phyloP scores from a whole-genome alignment of 2,888 invertebrate species.

The Tetranychus truncatus region DNA sequence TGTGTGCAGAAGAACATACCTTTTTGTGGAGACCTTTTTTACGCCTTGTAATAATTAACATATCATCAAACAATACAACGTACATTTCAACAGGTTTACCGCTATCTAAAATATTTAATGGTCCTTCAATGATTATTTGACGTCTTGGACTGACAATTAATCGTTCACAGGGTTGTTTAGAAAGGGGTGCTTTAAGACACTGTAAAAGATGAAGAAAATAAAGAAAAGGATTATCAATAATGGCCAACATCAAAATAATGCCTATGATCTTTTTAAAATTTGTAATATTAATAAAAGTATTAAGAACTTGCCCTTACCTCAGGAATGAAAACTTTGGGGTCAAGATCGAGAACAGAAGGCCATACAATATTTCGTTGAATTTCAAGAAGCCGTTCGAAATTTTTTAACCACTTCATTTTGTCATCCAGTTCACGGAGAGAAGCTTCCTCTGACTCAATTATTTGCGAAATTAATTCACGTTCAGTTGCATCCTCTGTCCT shows the following conservation, averaged over 20 bases:
- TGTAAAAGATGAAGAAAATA: slow-evolving; percentile 29
- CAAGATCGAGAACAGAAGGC: slow-evolving; percentile 43
- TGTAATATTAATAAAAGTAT: not conserved
- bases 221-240: not conserved
- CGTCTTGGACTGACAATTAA: slow-evolving; percentile 40
- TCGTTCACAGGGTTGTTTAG: slow-evolving; percentile 43
- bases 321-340: slow-evolving; percentile 41
- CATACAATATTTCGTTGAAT: slow-evolving; percentile 44
- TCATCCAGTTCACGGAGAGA: slow-evolving; percentile 45
- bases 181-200: slow-evolving; percentile 40
- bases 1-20: slow-evolving; percentile 29
- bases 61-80: slow-evolving; percentile 45
- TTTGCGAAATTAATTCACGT: slow-evolving; percentile 38
- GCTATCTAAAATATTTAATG: slow-evolving; percentile 38
- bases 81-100: slow-evolving; percentile 42
- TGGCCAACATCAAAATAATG: not conserved
- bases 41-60: slow-evolving; percentile 42
- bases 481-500: slow-evolving; percentile 39
- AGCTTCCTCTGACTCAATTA: slow-evolving; percentile 41
- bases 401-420: slow-evolving; percentile 46
- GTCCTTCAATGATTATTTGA: slow-evolving; percentile 36
- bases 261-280: not conserved
- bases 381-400: slow-evolving; percentile 44
- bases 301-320: slow-evolving; percentile 30
- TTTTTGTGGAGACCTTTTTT: slow-evolving; percentile 41